Base-by-base conservation (phyloP, 2,888 invertebrate species). In the Drosophila prostipennis region DNA sequence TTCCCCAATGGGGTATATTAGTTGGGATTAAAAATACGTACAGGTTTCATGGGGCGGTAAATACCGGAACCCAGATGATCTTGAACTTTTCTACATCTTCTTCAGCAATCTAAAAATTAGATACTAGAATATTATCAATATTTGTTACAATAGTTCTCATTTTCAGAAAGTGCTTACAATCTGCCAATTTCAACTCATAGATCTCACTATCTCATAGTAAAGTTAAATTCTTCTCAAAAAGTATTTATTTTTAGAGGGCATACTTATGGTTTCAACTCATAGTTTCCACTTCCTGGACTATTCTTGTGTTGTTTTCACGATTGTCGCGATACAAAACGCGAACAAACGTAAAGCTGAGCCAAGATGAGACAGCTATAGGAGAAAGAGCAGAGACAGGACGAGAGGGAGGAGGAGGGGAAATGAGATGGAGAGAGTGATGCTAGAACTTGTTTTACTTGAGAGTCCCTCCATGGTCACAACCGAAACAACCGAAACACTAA, bases 381-480 rank as follows among this genome's bases (percentile, higher is more conserved):
- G 4, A 6, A 8, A 26, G 16, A 26, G 3, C 14, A 6, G 23
- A 10, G 23, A 13, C 16, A 37, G 16, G 14, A 32, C 29, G 46
- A 29, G 29, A 26, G 29, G 29, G 1, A 26, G 26, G 1, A 26
- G 6, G 32, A 11, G 29, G 29, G 7, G 13, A 26, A 46, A 11
- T 11, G 23, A 10, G 32, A 14, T 29, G 46, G 37, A 46, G 46
- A 5, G 56, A 34, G 57, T 19, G 61, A 55, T n/a, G 32, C n/a
- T 16, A 5, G 19, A 64, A 64, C 64, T 45, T 49, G 61, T 64
- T 64, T 60, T 64, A 39, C 64, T 64, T n/a, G 61, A 61, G 61
- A 39, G 34, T 26, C 46, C 60, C 56, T 26, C 16, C 61, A 58
- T 49, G 61, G 61, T 52, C 52, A 45, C 16, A 39, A 34, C 16